Percentiles rank a stretch among this genome's conserved stretches.
phyloP scores from a whole-genome alignment of 2,797 vertebrate genomes.

The Gobionotothen gibberifrons region DNA sequence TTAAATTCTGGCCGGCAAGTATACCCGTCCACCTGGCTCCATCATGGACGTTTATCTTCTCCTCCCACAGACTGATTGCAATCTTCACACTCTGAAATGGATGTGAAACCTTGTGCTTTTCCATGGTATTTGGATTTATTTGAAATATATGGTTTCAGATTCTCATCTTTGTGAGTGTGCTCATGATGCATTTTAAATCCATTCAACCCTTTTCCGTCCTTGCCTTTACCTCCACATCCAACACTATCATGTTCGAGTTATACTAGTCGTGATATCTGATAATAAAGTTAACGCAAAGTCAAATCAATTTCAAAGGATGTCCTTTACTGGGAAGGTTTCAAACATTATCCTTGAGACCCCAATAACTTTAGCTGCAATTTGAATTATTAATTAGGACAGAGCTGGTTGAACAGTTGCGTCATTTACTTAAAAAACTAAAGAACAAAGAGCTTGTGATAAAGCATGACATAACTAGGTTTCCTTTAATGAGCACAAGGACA shows the following conservation, averaged over 20 bases:
- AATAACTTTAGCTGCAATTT: slow-evolving; percentile 3
- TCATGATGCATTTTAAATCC: background rate
- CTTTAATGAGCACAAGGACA: slow-evolving; percentile 47
- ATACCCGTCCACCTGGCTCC: background rate
- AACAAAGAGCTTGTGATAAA: slow-evolving; percentile 14
- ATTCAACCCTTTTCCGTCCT: background rate
- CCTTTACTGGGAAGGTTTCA: background rate
- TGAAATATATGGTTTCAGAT: slow-evolving; percentile 5
- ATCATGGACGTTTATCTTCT: slow-evolving; percentile 19
- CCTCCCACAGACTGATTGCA: slow-evolving; percentile 12
- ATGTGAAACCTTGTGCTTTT: background rate
- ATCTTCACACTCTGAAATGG: slow-evolving; percentile 21
- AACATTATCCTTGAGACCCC: background rate
- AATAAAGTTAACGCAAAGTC: background rate
- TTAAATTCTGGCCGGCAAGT: slow-evolving; percentile 15
- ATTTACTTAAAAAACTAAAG: slow-evolving; percentile 26
- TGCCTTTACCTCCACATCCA: background rate
- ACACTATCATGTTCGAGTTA: background rate
- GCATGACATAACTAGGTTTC: slow-evolving; percentile 40
- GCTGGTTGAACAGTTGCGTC: slow-evolving; percentile 15
- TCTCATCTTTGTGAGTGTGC: background rate
- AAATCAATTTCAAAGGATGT: slow-evolving; percentile 3
- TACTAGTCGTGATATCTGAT: slow-evolving; percentile 2
- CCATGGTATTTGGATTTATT: background rate
- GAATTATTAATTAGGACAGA: slow-evolving; percentile 13